Base-by-base conservation (phyloP, 2,888 invertebrate genomes). In the Pecten maximus region DNA sequence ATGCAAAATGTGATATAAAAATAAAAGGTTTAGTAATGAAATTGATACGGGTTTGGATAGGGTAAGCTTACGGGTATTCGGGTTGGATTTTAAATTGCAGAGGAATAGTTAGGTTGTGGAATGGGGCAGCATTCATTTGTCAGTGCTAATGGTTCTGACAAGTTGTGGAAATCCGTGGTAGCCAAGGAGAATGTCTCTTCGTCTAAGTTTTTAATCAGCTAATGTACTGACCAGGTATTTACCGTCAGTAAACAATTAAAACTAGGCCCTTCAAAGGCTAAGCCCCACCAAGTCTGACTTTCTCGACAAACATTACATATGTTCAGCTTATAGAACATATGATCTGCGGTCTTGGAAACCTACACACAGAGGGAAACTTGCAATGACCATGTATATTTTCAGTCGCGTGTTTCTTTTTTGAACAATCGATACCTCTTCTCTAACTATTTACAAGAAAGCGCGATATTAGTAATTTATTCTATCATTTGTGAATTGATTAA, bases 81-180 rank as follows among this genome's bases (percentile, higher is more conserved):
- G 10, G 28, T 35, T 2, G 74, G 74, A 35, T 74, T 74, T 74
- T 12, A 74, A 35, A 74, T 35, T 28, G 74, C 35, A 35, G 35
- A 74, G 6, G 74, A 74, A 74, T 74, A 74, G 74, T 35, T 74
- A 74, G 28, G 74, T 74, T 74, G 74, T 12, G 35, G 23, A 74
- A 74, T 23, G 28, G n/a, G n/a, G 4, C 12, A 12, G 74, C 35
- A 35, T 74, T 74, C 35, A 74, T 74, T 74, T 74, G 74, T 35
- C 74, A 74, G 12, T 74, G 74, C 23, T 74, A 74, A 74, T 74
- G 74, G 74, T 74, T 12, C 74, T 74, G 74, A 28, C 74, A 74
- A 74, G 74, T 74, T 74, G 74, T 74, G 74, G 74, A 74, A 74
- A 74, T 74, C 74, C 74, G 74, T 35, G 35, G 74, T 74, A 74